Conservation (phyloP, 2,888 invertebrate genomes). For the Prosopocoilus inquinatus region DNA sequence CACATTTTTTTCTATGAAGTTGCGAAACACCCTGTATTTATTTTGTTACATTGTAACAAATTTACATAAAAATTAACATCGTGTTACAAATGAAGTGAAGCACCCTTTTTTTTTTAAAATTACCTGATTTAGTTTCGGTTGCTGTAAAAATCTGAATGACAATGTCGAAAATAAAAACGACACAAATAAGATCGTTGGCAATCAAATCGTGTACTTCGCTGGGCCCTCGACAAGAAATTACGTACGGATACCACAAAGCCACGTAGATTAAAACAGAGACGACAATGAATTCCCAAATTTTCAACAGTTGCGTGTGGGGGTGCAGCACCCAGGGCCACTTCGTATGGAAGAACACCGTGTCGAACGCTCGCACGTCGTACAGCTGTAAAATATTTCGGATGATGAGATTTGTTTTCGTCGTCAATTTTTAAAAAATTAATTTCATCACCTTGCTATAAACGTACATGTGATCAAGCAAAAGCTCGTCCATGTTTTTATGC, state of each 20-base stretch:
- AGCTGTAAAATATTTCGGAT: slow-evolving; percentile 3
- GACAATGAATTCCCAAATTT: slow-evolving; percentile 4
- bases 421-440: background rate
- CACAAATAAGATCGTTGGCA: background rate
- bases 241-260: slow-evolving; percentile 10
- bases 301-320: slow-evolving; percentile 11
- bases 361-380: slow-evolving; percentile 13
- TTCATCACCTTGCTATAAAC: background rate
- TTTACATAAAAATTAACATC: no score
- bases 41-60: no score
- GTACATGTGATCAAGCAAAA: no score
- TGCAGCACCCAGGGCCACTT: slow-evolving; percentile 14
- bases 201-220: background rate
- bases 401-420: no score
- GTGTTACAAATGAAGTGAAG: no score
- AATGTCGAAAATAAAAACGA: slow-evolving; percentile 10
- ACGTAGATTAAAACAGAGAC: slow-evolving; percentile 7
- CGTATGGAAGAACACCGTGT: slow-evolving; percentile 12
- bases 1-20: no score
- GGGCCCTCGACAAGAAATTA: background rate
- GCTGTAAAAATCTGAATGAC: slow-evolving; percentile 12
- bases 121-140: slow-evolving; percentile 14
- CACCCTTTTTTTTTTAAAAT: background rate
- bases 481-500: no score
- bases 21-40: no score